Conservation (phyloP, 2,797 vertebrate species). For the Gambusia yucatana region DNA sequence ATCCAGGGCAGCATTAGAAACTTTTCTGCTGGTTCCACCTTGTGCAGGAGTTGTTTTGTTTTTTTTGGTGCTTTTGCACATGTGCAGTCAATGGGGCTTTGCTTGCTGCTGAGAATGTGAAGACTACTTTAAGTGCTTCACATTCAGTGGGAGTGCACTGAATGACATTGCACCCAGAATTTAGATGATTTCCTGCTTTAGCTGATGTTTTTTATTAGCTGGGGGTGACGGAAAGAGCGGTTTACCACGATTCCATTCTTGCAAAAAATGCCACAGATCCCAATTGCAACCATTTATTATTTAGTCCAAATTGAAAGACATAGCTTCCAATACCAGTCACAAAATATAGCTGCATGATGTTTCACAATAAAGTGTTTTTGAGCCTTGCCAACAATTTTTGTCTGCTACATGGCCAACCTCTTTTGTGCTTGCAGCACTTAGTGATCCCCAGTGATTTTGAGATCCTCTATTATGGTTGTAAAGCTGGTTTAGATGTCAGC, state of each 20-base stretch:
- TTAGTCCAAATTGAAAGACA: neutral
- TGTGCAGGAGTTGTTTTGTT: neutral
- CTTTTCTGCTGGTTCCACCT: neutral
- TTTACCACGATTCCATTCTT: neutral
- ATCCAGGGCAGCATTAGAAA: neutral
- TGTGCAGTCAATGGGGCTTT: neutral
- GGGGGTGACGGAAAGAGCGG: neutral
- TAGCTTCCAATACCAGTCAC: slow-evolving; percentile 5
- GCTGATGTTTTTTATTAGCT: neutral
- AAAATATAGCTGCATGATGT: neutral
- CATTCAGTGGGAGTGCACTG: neutral
- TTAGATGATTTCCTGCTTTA: neutral
- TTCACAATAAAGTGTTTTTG: slow-evolving; percentile 37
- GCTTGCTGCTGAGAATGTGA: neutral
- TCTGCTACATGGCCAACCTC: slow-evolving; percentile 36
- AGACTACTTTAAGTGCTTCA: neutral
- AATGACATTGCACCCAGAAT: neutral
- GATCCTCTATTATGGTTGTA: slow-evolving; percentile 55
- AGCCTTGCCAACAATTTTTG: slow-evolving; percentile 24
- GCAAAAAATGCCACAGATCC: neutral
- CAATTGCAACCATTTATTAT: neutral
- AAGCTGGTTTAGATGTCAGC: slow-evolving; percentile 55
- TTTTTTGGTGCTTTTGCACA: neutral
- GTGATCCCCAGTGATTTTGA: slow-evolving; percentile 45
- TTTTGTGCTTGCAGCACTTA: slow-evolving; percentile 54